phyloP scores from a whole-genome alignment of 2,113 vertebrate genomes.

The Lagenorhynchus albirostris region DNA sequence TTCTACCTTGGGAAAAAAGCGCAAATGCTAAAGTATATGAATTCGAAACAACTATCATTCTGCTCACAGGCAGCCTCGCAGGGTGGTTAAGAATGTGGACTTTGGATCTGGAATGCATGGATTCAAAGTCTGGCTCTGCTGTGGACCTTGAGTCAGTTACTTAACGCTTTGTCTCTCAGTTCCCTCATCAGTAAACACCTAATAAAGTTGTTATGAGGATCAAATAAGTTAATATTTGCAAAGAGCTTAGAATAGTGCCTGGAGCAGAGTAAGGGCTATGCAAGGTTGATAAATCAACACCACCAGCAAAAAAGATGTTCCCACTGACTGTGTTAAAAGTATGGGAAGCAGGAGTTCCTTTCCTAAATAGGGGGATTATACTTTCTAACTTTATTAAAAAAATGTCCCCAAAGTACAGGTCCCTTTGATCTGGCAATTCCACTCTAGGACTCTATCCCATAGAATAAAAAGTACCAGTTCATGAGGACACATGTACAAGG shows the following conservation, averaged over 20 bases:
- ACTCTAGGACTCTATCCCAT: neutral
- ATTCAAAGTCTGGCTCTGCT: neutral
- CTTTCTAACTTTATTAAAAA: neutral
- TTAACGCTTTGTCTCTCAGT: neutral
- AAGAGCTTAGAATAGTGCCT: neutral
- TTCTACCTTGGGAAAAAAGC: neutral
- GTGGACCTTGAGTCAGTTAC: neutral
- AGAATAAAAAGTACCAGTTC: neutral
- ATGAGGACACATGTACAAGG: neutral
- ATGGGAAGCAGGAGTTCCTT: neutral
- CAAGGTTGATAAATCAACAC: neutral
- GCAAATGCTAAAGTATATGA: neutral
- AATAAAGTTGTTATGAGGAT: neutral
- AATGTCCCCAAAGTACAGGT: neutral
- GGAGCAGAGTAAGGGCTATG: neutral
- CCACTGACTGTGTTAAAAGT: neutral
- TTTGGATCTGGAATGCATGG: neutral
- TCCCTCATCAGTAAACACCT: neutral
- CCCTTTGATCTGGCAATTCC: neutral
- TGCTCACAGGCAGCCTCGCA: neutral
- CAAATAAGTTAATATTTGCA: neutral
- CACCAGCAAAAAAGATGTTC: neutral
- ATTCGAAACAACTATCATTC: neutral
- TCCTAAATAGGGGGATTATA: neutral
- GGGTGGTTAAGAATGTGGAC: neutral